Evolutionary conservation across 2,888 invertebrate species (phyloP), one percentile per base, ranked within the genome.

Genomic region (Pycnomerus fuliginosus): DNA sequence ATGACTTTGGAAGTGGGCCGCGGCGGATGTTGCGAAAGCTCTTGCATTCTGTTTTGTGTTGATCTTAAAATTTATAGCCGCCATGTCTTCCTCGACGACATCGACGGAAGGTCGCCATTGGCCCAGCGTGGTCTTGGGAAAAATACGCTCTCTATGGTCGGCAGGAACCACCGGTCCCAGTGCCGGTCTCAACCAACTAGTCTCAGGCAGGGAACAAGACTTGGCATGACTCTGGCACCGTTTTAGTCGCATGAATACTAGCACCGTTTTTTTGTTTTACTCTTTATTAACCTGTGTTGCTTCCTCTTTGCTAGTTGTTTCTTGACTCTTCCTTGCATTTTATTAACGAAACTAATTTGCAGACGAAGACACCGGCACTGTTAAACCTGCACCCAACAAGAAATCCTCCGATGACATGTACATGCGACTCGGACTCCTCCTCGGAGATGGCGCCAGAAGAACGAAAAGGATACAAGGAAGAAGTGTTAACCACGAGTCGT

Each of bases 131-230:
- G 87, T 90, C 64, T 83, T 90, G 71, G 88, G 88, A 68, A 90
- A 91, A 79, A 90, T 92, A 73, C 86, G 89, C 67, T 90, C 90
- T 29, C 76, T 92, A 50, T 91, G 91, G 91, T 87, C 83, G 58
- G 83, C 84, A 55, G 86, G 86, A 67, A 80, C 84, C 35, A 83
- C 82, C 50, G 82, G 84, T 53, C 79, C 85, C 48, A 85, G 82
- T 71, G 74, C 80, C 47, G 90, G 90, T 63, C 80, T 90, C 65
- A 90, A 90, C 78, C 89, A 88, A 73, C 78, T 90, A 64, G 80
- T 86, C 82, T 79, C 87, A 87, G 81, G 82, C 82, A 82, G 75
- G 80, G 68, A 29, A 11, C 10, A 25, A 7, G 16, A 2, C 11
- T 12, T 31, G 16, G 16, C 31, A 33, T 43, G 22, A 15, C 20